Evolutionary conservation across 2,888 invertebrate species (phyloP), one percentile per base, ranked within the genome.

Genomic region (Eupithecia vulgata): DNA sequence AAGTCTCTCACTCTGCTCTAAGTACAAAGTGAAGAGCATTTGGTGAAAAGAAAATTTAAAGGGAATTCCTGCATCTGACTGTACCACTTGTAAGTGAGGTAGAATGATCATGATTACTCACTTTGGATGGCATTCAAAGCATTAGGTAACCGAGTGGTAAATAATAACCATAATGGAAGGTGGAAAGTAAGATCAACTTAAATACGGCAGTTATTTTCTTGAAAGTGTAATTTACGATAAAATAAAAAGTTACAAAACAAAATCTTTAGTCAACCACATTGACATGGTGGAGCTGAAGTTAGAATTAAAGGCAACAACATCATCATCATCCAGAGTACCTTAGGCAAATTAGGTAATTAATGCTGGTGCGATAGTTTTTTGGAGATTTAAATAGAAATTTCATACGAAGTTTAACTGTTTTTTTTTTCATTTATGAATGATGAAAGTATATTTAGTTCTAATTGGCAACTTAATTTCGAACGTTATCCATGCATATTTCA

Each of bases 71-170:
- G 57, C 57, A 25, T 57, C 57, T 25, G 25, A 57, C 57, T 25
- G 57, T 57, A 57, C 57, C 5, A 57, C 12, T 12, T 8, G 13
- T 25, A 25, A 13, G 25, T 25, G 57, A 57, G 25, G 12, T 25
- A 57, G 57, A 5, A 25, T 57, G 57, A 57, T 57, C 57, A 25
- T 57, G 57, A 57, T 57, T 25, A 57, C 57, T 57, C 57, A 57
- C 25, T 25, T 21, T 57, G 25, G 25, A 57, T 25, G 25, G 57
- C 57, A 57, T 25, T 57, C 57, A 57, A 57, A 57, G 25, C 25
- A 57, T 57, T 57, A 57, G 12, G 5, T 57, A 57, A 25, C 57
- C 1, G 13, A 10, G 57, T 25, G 57, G 57, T 57, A 57, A 12
- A 57, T 57, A 57, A 57, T 57, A 25, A 57, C 57, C 57, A 25